Evolutionary conservation across 1,140 invertebrate genomes (phyloP), one percentile per base, ranked within the genome.

Genomic region (Lepidotrigona ventralis): DNA sequence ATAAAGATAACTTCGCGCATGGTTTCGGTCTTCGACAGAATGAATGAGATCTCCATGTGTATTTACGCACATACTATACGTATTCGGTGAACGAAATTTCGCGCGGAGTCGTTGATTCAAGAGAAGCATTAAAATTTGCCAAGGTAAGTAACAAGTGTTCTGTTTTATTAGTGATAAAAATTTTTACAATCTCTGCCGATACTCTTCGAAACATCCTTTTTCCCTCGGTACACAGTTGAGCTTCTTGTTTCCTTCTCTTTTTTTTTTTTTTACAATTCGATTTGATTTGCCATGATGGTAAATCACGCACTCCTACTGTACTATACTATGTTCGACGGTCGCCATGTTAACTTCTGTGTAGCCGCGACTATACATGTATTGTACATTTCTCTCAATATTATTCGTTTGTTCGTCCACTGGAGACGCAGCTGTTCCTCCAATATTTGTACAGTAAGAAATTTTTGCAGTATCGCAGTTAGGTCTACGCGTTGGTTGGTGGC

Each of bases 111-210:
- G 33, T 69, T 77, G 54, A 83, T 51, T 78, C 26, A 39, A n/a
- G 19, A 26, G n/a, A 14, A 82, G n/a, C 29, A 17, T 63, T 75
- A 29, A 17, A 70, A 78, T 17, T 64, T 83, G 54, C 17, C 12
- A 26, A 51, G 23, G 17, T 70, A 60, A 70, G 75, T 83, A 83
- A 83, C 66, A 54, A 78, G 74, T 63, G 66, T 60, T 69, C 19
- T 15, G 56, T 68, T 66, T 29, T 68, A 56, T 68, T 75, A 53
- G 39, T 54, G 54, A 69, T 33, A 56, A 70, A 69, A 68, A 46
- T 77, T 51, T 15, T 68, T 60, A 69, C 51, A 82, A 58, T 26
- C 26, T 21, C 60, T 19, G 70, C 60, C 81, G 19, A 46, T 46
- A 46, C 39, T 26, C 14, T 21, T n/a, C 19, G 23, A 19, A 53